A percentile compares a stretch with the other conserved stretches of the same genome.
Evolutionary conservation across 2,888 invertebrate genomes (phyloP).

Genomic region (Tenthredo scrophulariae): DNA sequence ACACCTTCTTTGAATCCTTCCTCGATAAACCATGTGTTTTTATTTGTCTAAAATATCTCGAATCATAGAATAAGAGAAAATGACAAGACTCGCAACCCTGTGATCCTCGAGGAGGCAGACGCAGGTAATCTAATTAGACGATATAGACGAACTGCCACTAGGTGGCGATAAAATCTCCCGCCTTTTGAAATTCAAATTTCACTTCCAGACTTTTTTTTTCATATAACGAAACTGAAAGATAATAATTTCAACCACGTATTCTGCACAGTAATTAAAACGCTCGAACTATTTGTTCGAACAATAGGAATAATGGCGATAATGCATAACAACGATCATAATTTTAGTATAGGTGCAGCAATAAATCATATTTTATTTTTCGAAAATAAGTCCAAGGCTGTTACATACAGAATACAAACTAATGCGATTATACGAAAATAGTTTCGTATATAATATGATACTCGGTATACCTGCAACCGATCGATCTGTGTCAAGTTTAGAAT

Average conservation of each 20-base stretch:
- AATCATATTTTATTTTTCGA: background rate
- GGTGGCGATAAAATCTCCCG: background rate
- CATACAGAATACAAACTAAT: no score
- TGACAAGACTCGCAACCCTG: background rate
- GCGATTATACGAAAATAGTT: background rate
- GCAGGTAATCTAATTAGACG: background rate
- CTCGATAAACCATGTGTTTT: background rate
- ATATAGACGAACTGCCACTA: background rate
- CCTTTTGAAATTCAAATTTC: background rate
- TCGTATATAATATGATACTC: background rate
- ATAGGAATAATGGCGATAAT: background rate
- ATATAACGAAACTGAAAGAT: no score
- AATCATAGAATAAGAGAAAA: background rate
- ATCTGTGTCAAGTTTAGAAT: conserved; percentile 47
- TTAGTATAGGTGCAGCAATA: background rate
- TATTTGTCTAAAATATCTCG: background rate
- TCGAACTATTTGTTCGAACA: background rate
- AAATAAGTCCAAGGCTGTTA: background rate
- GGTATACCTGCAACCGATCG: background rate
- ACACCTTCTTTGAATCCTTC: background rate
- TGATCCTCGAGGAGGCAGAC: background rate
- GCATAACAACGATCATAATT: background rate
- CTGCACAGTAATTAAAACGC: no score
- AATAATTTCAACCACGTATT: no score
- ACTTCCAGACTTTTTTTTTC: no score